Evolutionary conservation across 2,888 invertebrate genomes (phyloP), one percentile per base, ranked within the genome.

Genomic region (Chaetoderma sp.): DNA sequence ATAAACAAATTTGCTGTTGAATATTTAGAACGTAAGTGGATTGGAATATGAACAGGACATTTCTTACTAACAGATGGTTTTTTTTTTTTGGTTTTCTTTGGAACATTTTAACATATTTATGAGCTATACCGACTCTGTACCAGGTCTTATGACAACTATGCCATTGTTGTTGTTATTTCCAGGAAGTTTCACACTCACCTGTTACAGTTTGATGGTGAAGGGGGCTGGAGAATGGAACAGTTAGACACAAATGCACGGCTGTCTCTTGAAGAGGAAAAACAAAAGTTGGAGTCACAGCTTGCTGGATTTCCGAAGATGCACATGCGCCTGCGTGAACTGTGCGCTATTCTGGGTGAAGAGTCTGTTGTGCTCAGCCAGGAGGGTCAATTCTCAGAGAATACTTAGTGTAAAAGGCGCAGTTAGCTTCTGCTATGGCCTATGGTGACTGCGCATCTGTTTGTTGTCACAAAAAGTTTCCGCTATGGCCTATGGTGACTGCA

Each of bases 101-200:
- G n/a, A n/a, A n/a, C n/a, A n/a, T n/a, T n/a, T n/a, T n/a, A n/a
- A n/a, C n/a, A n/a, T n/a, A n/a, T n/a, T 10, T 13, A 39, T 10
- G n/a, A 39, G 39, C n/a, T 39, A n/a, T 10, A 39, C 39, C n/a
- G 39, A 39, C 39, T 13, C 39, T 39, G 10, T n/a, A 10, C n/a
- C 39, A n/a, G 39, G 39, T n/a, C n/a, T 49, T 13, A 21, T 16
- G 23, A 18, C 13, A 13, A 13, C 27, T 23, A 27, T 10, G 27
- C 54, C 10, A 39, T 39, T 39, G 10, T 39, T 47, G 13, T n/a
- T n/a, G n/a, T n/a, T n/a, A n/a, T n/a, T 60, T 86, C 0, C 86
- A 95, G 94, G 95, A 96, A 95, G 89, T 98, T 96, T 88, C 98
- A 99, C 87, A 94, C 94, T 0, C 94, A 97, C 84, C 91, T 98